These are phyloP conservation scores for Tor tambroides DNA, from an alignment of 2,113 vertebrate species.

Conservation along the genomic window DNA sequence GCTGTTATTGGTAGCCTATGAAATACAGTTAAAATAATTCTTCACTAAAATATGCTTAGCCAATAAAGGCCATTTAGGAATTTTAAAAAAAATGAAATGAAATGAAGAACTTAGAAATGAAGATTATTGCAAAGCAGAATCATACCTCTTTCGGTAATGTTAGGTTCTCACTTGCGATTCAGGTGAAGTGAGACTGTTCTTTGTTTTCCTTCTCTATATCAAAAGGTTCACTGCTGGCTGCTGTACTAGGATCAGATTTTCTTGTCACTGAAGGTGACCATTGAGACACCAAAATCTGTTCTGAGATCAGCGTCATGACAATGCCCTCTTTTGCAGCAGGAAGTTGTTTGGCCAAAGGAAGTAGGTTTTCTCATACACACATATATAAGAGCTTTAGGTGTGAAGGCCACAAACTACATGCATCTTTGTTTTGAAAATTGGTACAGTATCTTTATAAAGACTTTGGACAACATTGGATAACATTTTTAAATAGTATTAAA, in stretches of 20 bases:
- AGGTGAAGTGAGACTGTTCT: neutral
- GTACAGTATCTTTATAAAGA: neutral
- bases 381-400: no score
- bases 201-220: neutral
- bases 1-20: neutral
- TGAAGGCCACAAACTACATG: neutral
- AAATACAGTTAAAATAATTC: neutral
- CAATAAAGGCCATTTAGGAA: neutral
- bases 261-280: neutral
- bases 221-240: neutral
- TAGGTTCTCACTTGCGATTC: neutral
- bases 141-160: neutral
- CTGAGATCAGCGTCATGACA: neutral
- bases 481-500: neutral
- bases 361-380: neutral
- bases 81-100: neutral
- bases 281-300: neutral
- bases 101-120: neutral
- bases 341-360: constrained; percentile 12
- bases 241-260: neutral
- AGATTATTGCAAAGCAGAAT: neutral
- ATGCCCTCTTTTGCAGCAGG: neutral
- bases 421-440: neutral
- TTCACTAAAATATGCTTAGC: neutral
- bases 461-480: neutral